A percentile compares a stretch with the other conserved stretches of the same genome.
Evolutionary conservation across 2,888 invertebrate genomes (phyloP).

Genomic region (Amphiduros pacificus): DNA sequence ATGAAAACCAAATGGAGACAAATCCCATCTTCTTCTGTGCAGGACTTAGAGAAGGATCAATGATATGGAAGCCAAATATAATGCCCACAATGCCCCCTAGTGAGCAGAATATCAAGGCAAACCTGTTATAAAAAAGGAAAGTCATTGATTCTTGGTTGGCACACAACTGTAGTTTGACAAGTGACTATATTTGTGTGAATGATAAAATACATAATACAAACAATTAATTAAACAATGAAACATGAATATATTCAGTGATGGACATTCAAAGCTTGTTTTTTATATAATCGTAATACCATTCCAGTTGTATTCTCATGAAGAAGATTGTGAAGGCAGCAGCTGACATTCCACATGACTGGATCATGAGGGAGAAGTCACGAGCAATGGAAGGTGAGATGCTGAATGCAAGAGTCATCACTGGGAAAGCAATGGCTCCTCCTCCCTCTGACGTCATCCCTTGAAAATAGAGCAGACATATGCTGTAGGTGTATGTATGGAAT

Average conservation of each 20-base stretch:
- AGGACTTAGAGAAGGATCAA: conserved; percentile 42
- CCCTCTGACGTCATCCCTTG: conserved; percentile 33
- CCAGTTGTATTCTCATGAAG: conserved; percentile 38
- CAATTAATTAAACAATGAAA: too few relatives aligned
- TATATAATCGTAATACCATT: too few relatives aligned
- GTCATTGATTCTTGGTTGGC: too few relatives aligned
- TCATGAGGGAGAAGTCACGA: conserved; percentile 30
- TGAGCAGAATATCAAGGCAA: conserved; percentile 34
- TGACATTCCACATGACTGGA: conserved; percentile 43
- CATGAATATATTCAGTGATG: too few relatives aligned
- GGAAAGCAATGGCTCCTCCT: conserved; percentile 32
- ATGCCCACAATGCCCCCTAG: conserved; percentile 47
- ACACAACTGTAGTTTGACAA: too few relatives aligned
- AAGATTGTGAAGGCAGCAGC: conserved; percentile 47
- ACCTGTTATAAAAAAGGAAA: too few relatives aligned
- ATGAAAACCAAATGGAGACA: conserved; percentile 51
- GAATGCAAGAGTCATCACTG: conserved; percentile 32
- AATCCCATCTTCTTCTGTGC: conserved; percentile 52
- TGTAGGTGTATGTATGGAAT: too few relatives aligned
- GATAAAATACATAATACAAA: too few relatives aligned
- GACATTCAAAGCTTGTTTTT: too few relatives aligned
- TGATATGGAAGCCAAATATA: conserved; percentile 41
- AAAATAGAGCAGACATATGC: conserved; percentile 24
- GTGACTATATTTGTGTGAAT: too few relatives aligned
- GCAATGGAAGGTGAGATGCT: conserved; percentile 21